A percentile compares a stretch with the other conserved stretches of the same genome.
Evolutionary conservation across 2,113 vertebrate species (phyloP).

Genomic region (Salminus brasiliensis): DNA sequence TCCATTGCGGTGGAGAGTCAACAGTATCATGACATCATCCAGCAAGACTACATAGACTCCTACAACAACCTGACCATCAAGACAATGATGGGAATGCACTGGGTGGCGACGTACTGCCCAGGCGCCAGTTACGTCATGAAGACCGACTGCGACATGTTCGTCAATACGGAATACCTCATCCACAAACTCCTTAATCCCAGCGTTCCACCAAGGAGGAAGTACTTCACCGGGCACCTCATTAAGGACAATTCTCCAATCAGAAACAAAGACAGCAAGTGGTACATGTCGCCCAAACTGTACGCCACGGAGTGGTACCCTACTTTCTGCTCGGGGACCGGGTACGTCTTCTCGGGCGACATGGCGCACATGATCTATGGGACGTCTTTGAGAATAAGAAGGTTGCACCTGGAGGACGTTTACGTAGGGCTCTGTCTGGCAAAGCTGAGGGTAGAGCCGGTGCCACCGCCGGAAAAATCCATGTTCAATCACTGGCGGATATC

Average conservation of each 20-base stretch:
- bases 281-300: constrained; percentile 91
- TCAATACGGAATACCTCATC: constrained; percentile 95
- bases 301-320: constrained; percentile 89
- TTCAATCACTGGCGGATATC: constrained; percentile 98
- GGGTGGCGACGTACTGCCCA: constrained; percentile 90
- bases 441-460: constrained; percentile 86
- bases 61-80: constrained; percentile 97
- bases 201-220: constrained; percentile 80
- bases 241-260: constrained; percentile 87
- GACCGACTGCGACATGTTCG: constrained; percentile 97
- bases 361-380: constrained; percentile 87
- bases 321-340: constrained; percentile 98
- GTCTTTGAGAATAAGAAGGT: constrained; percentile 82
- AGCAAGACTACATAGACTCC: constrained; percentile 92
- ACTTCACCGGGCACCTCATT: constrained; percentile 95
- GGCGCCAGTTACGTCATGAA: constrained; percentile 91
- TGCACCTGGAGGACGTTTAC: constrained; percentile 96
- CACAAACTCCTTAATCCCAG: constrained; percentile 89
- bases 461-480: constrained; percentile 90
- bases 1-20: constrained; percentile 86
- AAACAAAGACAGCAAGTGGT: constrained; percentile 96
- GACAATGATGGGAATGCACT: constrained; percentile 98
- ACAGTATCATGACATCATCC: constrained; percentile 87
- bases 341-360: constrained; percentile 94
- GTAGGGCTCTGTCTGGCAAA: constrained; percentile 93